phyloP scores from a whole-genome alignment of 2,888 invertebrate genomes.

The Zygogramma bicolorata region DNA sequence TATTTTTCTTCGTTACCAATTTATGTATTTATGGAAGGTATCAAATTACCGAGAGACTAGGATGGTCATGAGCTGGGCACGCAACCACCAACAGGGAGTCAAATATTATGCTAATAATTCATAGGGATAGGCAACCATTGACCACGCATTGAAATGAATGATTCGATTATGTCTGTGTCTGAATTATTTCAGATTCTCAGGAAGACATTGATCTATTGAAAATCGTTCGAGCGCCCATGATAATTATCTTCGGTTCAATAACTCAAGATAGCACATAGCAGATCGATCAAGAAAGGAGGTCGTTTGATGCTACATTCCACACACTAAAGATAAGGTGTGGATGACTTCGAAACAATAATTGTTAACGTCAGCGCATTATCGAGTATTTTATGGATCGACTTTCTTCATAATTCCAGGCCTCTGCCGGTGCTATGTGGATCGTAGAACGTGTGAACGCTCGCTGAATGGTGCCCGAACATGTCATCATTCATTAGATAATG shows the following conservation, averaged over 20 bases:
- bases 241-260: not conserved
- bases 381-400: not conserved
- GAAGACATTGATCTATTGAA: too few species aligned
- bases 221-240: not conserved
- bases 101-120: too few species aligned
- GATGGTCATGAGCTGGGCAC: too few species aligned
- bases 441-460: conserved; percentile 17
- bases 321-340: not conserved
- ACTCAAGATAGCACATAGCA: not conserved
- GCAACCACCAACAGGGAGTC: too few species aligned
- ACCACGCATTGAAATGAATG: too few species aligned
- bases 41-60: too few species aligned
- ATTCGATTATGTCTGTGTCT: too few species aligned
- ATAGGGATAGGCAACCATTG: too few species aligned
- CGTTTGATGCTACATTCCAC: not conserved
- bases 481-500: conserved; percentile 26
- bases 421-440: conserved; percentile 1
- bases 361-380: conserved; percentile 4
- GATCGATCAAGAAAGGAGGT: not conserved
- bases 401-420: not conserved
- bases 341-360: conserved; percentile 1
- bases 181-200: too few species aligned
- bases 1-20: too few species aligned
- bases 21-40: too few species aligned
- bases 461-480: conserved; percentile 5